Base-by-base conservation (phyloP, 2,797 vertebrate species). In the Liasis olivaceus region DNA sequence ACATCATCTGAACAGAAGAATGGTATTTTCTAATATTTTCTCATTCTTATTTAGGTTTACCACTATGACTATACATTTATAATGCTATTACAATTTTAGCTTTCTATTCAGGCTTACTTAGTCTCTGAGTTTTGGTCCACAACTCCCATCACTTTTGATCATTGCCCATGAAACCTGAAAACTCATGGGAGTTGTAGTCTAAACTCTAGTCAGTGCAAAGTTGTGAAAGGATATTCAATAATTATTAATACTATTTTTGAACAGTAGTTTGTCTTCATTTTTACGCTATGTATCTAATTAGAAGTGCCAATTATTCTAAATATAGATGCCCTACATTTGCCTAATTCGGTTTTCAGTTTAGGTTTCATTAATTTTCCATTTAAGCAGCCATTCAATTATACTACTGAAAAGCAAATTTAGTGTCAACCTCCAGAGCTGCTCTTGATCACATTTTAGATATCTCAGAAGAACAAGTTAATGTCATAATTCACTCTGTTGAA, bases 281-380 rank as follows among this genome's bases (percentile, higher is more conserved):
- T 56, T 14, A 22, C 20, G n/a, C 5, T 8, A 28, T 28, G 47
- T 62, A 90, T 31, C 69, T 64, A n/a, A 36, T 56, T 56, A 86
- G 47, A 56, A 64, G 60, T 64, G 14, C 26, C 22, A 59, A 20
- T 24, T 90, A 17, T 47, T 31, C 54, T 91, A 42, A 91, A 59
- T 9, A 9, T n/a, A 69, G 85, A 87, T 87, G 54, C 31, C 66
- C 56, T 72, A 28, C 31, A 87, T 15, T 59, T 8, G 58, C 14
- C 31, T 60, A 87, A 87, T 87, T 36, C 85, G 36, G 26, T 91
- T 91, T 91, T 59, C 5, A 12, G 72, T 59, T 28, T 42, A 69
- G 31, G 42, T 56, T 91, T 91, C 85, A 87, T 91, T 91, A 91
- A 36, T 72, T 91, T 91, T 87, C 85, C 85, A 91, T 64, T 91